Evolutionary conservation across 1,140 invertebrate genomes (phyloP).

Genomic region (Dendrolimus kikuchii): DNA sequence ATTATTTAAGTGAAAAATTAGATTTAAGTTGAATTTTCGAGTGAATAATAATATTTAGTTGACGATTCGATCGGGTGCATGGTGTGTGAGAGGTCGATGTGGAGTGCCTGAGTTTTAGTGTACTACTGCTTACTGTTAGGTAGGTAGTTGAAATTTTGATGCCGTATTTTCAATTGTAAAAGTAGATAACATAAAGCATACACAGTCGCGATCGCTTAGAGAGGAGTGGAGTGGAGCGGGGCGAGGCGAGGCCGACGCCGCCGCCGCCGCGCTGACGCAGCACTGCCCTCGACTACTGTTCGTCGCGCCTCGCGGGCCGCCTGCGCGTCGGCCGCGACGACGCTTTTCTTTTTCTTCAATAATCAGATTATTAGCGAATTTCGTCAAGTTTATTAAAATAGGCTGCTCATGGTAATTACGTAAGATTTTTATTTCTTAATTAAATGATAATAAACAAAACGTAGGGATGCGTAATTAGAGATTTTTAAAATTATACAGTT

Average conservation of each 20-base stretch:
- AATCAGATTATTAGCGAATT: conserved; percentile 63
- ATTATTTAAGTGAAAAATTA: conserved; percentile 64
- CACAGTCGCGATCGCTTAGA: conserved; percentile 46
- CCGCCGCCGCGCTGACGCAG: conserved; percentile 11
- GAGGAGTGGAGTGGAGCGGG: conserved; percentile 13
- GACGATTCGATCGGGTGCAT: conserved; percentile 58
- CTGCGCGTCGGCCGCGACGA: conserved; percentile 23
- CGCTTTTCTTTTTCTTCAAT: conserved; percentile 64
- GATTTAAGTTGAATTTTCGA: conserved; percentile 69
- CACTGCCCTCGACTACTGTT: conserved; percentile 20
- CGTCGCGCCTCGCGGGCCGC: conserved; percentile 18
- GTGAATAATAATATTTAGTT: conserved; percentile 61
- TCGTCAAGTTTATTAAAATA: conserved; percentile 69
- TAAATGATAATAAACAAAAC: conserved; percentile 70
- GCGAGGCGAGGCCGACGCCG: conserved; percentile 18
- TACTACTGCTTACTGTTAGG: conserved; percentile 70
- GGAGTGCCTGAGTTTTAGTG: conserved; percentile 66
- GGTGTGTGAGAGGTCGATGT: conserved; percentile 64
- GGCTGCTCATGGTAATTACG: conserved; percentile 66
- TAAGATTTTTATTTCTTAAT: conserved; percentile 71
- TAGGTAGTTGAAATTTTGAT: conserved; percentile 71
- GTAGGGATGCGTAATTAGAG: conserved; percentile 70
- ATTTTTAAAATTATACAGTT: conserved; percentile 72
- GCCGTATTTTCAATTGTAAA: conserved; percentile 66
- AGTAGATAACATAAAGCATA: conserved; percentile 58